Conservation (phyloP, 1,140 invertebrate genomes). For the Teleogryllus occipitalis region DNA sequence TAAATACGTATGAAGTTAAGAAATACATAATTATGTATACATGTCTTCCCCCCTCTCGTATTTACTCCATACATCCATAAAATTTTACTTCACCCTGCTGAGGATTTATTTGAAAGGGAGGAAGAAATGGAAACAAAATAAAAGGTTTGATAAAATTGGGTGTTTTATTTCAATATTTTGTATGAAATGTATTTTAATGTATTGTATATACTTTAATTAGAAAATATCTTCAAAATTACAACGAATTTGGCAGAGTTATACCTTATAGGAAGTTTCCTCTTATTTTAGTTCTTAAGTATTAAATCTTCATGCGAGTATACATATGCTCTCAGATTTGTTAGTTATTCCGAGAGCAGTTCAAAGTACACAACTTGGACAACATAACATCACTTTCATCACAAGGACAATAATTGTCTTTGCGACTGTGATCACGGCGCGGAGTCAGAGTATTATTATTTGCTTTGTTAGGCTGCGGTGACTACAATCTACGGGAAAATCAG, state of each 20-base stretch:
- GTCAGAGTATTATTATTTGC: not conserved
- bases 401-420: no score
- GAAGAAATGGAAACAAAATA: no score
- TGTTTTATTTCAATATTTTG: not conserved
- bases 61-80: no score
- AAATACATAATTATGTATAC: no score
- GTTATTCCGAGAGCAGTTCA: not conserved
- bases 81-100: no score
- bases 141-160: not conserved
- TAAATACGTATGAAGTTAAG: no score
- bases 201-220: not conserved
- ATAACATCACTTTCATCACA: not conserved
- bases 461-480: not conserved
- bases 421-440: no score
- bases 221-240: not conserved
- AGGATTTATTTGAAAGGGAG: no score
- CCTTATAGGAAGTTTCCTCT: not conserved
- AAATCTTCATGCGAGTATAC: not conserved
- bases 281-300: not conserved
- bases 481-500: not conserved
- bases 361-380: not conserved
- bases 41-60: no score
- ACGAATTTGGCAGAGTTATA: constrained; percentile 1
- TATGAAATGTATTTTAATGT: not conserved
- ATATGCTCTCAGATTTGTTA: not conserved